Evolutionary conservation across 2,888 invertebrate species (phyloP).

Genomic region (Drosophila phalerata): DNA sequence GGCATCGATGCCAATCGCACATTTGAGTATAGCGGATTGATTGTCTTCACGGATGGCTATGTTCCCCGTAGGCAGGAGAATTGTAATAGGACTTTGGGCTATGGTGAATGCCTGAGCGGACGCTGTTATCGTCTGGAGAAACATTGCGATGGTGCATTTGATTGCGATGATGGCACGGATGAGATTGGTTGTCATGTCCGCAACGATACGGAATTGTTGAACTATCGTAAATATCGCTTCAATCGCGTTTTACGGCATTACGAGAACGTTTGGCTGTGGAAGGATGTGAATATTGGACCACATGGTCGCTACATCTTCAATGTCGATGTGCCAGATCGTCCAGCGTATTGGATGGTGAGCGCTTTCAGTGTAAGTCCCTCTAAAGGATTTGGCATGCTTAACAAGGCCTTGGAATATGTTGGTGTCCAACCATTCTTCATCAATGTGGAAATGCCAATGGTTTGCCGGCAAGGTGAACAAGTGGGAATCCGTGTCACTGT

Average conservation of each 20-base stretch:
- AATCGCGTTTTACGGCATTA: conserved; percentile 96
- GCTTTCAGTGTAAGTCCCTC: conserved; percentile 96
- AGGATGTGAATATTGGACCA: conserved; percentile 96
- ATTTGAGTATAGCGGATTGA: conserved; percentile 94
- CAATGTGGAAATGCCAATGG: conserved; percentile 95
- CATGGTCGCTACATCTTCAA: conserved; percentile 95
- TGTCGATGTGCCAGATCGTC: conserved; percentile 92
- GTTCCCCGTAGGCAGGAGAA: conserved; percentile 89
- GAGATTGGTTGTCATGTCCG: conserved; percentile 91
- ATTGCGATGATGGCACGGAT: conserved; percentile 95
- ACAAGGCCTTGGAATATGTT: conserved; percentile 92
- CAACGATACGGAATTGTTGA: conserved; percentile 89
- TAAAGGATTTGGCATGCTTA: conserved; percentile 94
- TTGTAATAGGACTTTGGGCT: conserved; percentile 91
- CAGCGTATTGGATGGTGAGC: conserved; percentile 97
- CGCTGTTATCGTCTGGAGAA: conserved; percentile 91
- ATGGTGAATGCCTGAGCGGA: conserved; percentile 92
- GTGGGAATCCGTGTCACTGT: conserved; percentile 96
- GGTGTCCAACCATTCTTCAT: conserved; percentile 97
- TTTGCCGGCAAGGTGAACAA: conserved; percentile 95
- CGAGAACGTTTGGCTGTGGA: conserved; percentile 98
- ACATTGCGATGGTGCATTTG: conserved; percentile 91
- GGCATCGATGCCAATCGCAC: conserved; percentile 98
- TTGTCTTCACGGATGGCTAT: conserved; percentile 96
- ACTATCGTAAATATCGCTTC: conserved; percentile 92